Percentiles rank a stretch among this genome's conserved stretches.
These are phyloP conservation scores for Cervus canadensis DNA, from an alignment of 2,113 vertebrate species.

Conservation along the genomic window DNA sequence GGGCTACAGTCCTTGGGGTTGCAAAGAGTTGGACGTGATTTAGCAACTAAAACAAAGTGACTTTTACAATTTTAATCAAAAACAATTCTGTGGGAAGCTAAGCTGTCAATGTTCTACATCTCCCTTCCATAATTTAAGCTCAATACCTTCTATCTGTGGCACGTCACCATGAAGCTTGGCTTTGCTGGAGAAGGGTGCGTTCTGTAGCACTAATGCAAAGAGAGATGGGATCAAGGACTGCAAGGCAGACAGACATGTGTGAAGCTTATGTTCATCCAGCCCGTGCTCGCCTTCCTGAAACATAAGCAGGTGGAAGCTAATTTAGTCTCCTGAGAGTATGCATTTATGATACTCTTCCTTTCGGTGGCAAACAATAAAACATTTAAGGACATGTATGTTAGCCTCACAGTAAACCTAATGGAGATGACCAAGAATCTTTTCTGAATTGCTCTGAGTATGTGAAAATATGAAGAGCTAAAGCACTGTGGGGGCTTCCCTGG, in stretches of 20 bases:
- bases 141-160: slow-evolving; percentile 86
- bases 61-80: not conserved
- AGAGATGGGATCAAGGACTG: slow-evolving; percentile 96
- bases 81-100: not conserved
- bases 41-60: not conserved
- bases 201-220: slow-evolving; percentile 93
- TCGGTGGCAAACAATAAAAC: not conserved
- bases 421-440: not conserved
- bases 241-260: slow-evolving; percentile 93
- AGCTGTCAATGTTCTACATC: not conserved
- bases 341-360: not conserved
- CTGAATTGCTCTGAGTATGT: not conserved
- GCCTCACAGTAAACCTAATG: not conserved
- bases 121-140: not conserved
- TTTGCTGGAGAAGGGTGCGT: slow-evolving; percentile 94
- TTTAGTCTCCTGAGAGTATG: not conserved
- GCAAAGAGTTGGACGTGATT: not conserved
- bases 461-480: not conserved
- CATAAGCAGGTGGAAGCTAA: slow-evolving; percentile 8
- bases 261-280: slow-evolving; percentile 96
- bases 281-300: slow-evolving; percentile 94
- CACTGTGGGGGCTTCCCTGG: not conserved
- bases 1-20: not conserved
- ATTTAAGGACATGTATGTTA: not conserved
- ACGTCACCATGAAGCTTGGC: slow-evolving; percentile 91